Evolutionary conservation across 2,888 invertebrate genomes (phyloP), one percentile per base, ranked within the genome.

Genomic region (Nephrotoma guestfalica): DNA sequence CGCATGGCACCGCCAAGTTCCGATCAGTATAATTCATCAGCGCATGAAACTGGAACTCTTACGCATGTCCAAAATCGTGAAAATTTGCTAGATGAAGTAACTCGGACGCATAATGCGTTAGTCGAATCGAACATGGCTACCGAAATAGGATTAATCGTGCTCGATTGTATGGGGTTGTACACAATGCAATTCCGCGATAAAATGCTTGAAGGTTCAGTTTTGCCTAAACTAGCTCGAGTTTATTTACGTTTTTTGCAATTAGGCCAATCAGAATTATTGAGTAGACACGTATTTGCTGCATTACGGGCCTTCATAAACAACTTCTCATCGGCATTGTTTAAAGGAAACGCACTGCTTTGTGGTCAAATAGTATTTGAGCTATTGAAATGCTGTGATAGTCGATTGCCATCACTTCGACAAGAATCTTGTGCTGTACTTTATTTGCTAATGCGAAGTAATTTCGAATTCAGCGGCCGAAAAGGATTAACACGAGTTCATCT

Each of bases 401-500:
- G 97, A 88, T 93, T 98, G 88, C 94, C 95, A 83, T 95, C 95
- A 87, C 94, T 97, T 86, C 93, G 98, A 30, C 96, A 97, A 89
- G 98, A 98, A 90, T 96, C 98, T 0, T 97, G 97, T 89, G 97
- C 97, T 85, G 95, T 98, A 41, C 93, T 98, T 2, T 98, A 98
- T 92, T 93, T 98, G 86, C 93, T 98, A 45, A 98, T 98, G 98
- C 93, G 98, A 88, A 97, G 97, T 90, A 98, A 98, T 92, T 98
- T 97, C 92, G 97, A 98, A 90, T 97, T 96, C 90, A 96, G 96
- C 85, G 94, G 95, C 86, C 94, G 96, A 57, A 96, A 96, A 88
- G 96, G 96, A 87, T 93, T 98, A 88, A 98, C 97, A 0, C 93
- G 98, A 88, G 97, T 98, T 0, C 98, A 98, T 90, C 92, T 97